Evolutionary conservation across 2,113 vertebrate genomes (phyloP).

Genomic region (Natator depressus): DNA sequence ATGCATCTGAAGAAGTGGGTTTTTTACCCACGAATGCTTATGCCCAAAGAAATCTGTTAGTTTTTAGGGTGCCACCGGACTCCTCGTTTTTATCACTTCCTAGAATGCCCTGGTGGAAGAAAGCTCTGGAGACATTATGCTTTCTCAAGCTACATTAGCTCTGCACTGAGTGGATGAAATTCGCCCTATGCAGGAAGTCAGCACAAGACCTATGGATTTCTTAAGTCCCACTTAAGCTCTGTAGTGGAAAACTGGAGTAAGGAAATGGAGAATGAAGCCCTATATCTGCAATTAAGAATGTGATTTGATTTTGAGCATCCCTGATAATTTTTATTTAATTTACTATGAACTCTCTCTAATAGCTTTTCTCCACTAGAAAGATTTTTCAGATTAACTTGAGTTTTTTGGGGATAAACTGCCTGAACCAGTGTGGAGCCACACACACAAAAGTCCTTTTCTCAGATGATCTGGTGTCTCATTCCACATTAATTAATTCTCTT

Average conservation of each 20-base stretch:
- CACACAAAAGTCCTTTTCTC: background rate
- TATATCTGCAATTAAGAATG: background rate
- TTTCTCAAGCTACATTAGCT: background rate
- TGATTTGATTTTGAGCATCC: background rate
- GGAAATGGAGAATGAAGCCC: background rate
- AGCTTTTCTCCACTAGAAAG: background rate
- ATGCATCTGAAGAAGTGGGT: too few relatives aligned
- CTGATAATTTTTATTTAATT: background rate
- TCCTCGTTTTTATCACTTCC: background rate
- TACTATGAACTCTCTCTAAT: background rate
- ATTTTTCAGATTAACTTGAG: background rate
- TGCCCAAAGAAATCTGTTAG: too few relatives aligned
- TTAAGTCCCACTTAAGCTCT: accelerated
- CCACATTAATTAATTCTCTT: background rate
- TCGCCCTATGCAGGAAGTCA: background rate
- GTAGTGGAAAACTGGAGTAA: background rate
- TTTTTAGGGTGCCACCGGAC: too few relatives aligned
- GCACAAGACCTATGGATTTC: background rate
- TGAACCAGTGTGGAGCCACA: background rate
- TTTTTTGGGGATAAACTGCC: background rate
- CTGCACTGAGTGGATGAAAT: background rate
- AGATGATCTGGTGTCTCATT: background rate
- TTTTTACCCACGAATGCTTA: too few relatives aligned
- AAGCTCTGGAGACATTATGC: background rate
- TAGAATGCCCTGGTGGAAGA: conserved; percentile 66